Percentiles rank a stretch among this genome's conserved stretches.
Conservation (phyloP, 2,888 invertebrate species). For the Andrena bicolor region DNA sequence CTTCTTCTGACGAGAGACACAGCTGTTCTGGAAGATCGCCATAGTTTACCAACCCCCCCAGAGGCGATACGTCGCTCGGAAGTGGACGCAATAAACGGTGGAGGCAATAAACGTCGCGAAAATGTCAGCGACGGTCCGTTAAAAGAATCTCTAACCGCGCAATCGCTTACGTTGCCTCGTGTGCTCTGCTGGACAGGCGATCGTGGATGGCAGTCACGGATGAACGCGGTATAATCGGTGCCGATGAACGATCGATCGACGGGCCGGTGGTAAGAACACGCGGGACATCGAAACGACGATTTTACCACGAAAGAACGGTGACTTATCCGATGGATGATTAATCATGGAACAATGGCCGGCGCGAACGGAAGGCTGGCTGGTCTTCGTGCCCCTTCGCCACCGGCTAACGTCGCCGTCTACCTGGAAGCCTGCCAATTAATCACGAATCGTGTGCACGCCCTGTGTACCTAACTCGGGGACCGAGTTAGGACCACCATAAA, state of each 20-base stretch:
- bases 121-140: slow-evolving; percentile 40
- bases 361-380: slow-evolving; percentile 63
- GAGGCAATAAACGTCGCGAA: slow-evolving; percentile 13
- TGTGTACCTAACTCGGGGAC: slow-evolving; percentile 72
- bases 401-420: slow-evolving; percentile 70
- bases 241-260: slow-evolving; percentile 58
- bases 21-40: background rate
- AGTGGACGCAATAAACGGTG: too few relatives aligned
- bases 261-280: slow-evolving; percentile 52
- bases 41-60: background rate
- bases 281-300: slow-evolving; percentile 63
- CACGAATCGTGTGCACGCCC: slow-evolving; percentile 76
- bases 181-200: background rate
- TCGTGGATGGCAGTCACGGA: slow-evolving; percentile 50
- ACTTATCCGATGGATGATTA: slow-evolving; percentile 78
- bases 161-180: background rate
- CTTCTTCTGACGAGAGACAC: background rate
- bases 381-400: slow-evolving; percentile 67
- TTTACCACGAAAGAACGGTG: slow-evolving; percentile 68
- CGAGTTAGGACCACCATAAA: slow-evolving; percentile 77
- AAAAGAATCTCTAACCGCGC: slow-evolving; percentile 34
- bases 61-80: background rate
- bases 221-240: slow-evolving; percentile 60
- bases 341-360: slow-evolving; percentile 78
- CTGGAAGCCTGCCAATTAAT: slow-evolving; percentile 82